These are phyloP conservation scores for Diachasmimorpha longicaudata DNA, from an alignment of 1,140 invertebrate genomes.

Conservation along the genomic window DNA sequence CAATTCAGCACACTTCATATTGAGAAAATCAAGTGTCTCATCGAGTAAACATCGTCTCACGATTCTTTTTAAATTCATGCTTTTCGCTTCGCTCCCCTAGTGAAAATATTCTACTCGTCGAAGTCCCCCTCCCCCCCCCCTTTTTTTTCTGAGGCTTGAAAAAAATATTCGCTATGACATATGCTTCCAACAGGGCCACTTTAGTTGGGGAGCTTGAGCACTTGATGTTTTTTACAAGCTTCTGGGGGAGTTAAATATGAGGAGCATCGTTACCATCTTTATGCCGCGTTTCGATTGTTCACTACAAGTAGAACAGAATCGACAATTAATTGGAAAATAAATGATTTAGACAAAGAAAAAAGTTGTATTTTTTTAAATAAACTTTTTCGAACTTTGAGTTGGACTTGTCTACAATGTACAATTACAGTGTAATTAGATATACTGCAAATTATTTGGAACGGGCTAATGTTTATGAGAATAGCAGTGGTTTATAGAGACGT, in stretches of 20 bases:
- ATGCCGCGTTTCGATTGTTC: background rate
- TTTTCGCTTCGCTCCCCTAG: background rate
- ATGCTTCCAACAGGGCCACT: background rate
- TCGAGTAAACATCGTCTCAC: constrained; percentile 26
- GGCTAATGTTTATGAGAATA: too few species aligned
- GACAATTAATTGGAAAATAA: too few species aligned
- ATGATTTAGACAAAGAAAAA: too few species aligned
- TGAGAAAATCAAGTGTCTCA: constrained; percentile 37
- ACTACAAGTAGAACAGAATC: background rate
- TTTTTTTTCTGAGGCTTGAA: background rate
- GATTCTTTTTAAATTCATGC: constrained; percentile 21
- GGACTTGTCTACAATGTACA: too few species aligned
- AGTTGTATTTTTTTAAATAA: too few species aligned
- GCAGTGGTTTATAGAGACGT: too few species aligned
- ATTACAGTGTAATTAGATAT: too few species aligned
- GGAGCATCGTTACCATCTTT: background rate
- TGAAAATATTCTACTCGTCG: background rate
- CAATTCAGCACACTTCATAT: constrained; percentile 24
- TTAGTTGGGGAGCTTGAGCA: background rate
- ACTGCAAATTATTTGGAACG: too few species aligned
- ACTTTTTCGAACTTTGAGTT: too few species aligned
- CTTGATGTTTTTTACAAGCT: background rate
- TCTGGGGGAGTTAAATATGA: background rate
- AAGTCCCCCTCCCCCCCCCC: background rate
- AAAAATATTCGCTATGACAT: background rate